Evolutionary conservation across 2,113 vertebrate genomes (phyloP), one percentile per base, ranked within the genome.

Genomic region (Panurus biarmicus): DNA sequence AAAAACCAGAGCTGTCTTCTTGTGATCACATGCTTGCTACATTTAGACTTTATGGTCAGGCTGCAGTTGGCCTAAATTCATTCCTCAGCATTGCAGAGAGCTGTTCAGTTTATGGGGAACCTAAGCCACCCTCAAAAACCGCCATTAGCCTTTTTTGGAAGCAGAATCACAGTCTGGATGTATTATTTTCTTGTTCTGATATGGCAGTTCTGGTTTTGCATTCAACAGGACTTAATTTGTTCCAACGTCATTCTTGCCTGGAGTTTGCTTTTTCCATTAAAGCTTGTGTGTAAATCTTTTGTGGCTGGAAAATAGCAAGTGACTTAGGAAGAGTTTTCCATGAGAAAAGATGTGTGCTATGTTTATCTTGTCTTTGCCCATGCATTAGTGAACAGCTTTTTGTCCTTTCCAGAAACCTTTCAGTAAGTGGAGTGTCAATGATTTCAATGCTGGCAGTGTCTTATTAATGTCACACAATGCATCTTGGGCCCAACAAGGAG

Each of bases 291-390:
- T 70, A 72, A 87, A 87, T 89, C 62, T 85, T 85, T 76, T 95
- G 95, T 83, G 89, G 84, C 24, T 87, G 91, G 93, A 95, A 96
- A 96, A 96, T 94, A 95, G 25, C 75, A 70, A 94, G 85, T 65
- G 56, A 62, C 42, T 86, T 77, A 42, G 44, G 67, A 73, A 70
- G 77, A 95, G 78, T 94, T 95, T 96, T 97, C 95, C 94, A 97
- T 96, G 93, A 95, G 89, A 76, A 85, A 64, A 94, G 91, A 83
- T 17, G 20, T 62, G 35, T 79, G 84, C 70, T 95, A 89, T 96
- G 89, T 89, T 96, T 96, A 71, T 91, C 44, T 76, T 40, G 50
- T 58, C 50, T 72, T 78, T 91, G 94, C 85, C 95, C 95, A 67
- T 62, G 51, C 19, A 3, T 33, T 64, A 79, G 66, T 10, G 87